These are phyloP conservation scores for Malacoraja senta DNA, from an alignment of 2,797 vertebrate species.

Conservation along the genomic window DNA sequence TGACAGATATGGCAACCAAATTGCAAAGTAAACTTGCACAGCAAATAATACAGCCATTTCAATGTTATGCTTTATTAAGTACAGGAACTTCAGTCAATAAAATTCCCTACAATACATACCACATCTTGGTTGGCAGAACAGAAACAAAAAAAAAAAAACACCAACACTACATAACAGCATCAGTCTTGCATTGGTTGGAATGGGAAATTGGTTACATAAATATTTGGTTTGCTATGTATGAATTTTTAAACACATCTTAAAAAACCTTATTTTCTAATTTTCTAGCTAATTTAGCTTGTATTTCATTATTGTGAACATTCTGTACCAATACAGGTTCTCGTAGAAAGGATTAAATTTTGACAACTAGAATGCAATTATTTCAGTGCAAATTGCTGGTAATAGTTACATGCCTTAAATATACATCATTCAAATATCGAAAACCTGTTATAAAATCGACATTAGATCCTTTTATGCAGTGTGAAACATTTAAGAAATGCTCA, in stretches of 20 bases:
- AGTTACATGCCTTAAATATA: conserved; percentile 34
- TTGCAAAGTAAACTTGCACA: neutral
- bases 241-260: conserved; percentile 25
- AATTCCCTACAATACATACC: conserved; percentile 19
- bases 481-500: conserved; percentile 26
- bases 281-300: conserved; percentile 34
- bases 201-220: conserved; percentile 17
- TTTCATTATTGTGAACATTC: conserved; percentile 24
- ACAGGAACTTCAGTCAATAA: conserved; percentile 35
- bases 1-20: neutral
- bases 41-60: neutral
- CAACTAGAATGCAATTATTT: conserved; percentile 19
- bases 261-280: neutral
- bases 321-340: conserved; percentile 19
- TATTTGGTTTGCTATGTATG: conserved; percentile 21
- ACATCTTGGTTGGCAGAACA: neutral
- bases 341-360: neutral
- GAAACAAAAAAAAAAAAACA: neutral
- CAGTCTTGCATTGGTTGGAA: neutral
- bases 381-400: conserved; percentile 22
- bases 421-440: conserved; percentile 20
- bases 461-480: neutral
- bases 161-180: neutral
- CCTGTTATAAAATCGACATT: neutral
- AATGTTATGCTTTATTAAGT: conserved; percentile 22